Evolutionary conservation across 2,797 vertebrate species (phyloP), one percentile per base, ranked within the genome.

Genomic region (Ataeniobius toweri): DNA sequence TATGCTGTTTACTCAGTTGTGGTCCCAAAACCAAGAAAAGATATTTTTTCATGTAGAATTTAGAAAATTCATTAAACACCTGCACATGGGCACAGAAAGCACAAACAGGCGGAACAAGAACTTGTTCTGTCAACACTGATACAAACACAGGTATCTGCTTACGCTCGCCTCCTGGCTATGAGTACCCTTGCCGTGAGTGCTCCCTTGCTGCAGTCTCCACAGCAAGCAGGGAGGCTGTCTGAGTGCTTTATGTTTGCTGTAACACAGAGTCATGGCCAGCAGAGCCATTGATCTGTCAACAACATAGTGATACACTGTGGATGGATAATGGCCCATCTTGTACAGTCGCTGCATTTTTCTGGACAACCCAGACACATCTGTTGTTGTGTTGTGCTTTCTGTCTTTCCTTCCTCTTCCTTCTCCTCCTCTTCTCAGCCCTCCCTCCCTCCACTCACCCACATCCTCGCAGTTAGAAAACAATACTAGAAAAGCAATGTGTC

Each of bases 401-500:
- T 70, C 71, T 59, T 77, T 78, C 69, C 26, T 70, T 74, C 74
- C 82, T 77, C 83, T 79, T 77, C 75, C 69, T 79, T 48, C 9
- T 39, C 63, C 69, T 72, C 80, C 80, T 78, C 75, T 75, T 77
- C 82, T 69, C 41, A 78, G 78, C 78, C 71, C 80, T 83, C 83
- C 71, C 50, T 76, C 79, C 56, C 28, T 70, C 69, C 81, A 84
- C 77, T 81, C 88, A 86, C 82, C 88, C 78, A 82, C 82, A 84
- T 74, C 77, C 80, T 53, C 80, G 84, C 89, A 90, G 89, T 94
- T 94, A 92, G 91, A 91, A 94, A 95, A 95, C 93, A 95, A 95
- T 94, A 92, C 92, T 91, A 94, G 90, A 94, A 94, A 95, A 95
- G 93, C 89, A 83, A 95, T 95, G 94, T 93, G 94, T 95, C 94